Evolutionary conservation across 2,113 vertebrate genomes (phyloP).

Genomic region (Mugil cephalus): DNA sequence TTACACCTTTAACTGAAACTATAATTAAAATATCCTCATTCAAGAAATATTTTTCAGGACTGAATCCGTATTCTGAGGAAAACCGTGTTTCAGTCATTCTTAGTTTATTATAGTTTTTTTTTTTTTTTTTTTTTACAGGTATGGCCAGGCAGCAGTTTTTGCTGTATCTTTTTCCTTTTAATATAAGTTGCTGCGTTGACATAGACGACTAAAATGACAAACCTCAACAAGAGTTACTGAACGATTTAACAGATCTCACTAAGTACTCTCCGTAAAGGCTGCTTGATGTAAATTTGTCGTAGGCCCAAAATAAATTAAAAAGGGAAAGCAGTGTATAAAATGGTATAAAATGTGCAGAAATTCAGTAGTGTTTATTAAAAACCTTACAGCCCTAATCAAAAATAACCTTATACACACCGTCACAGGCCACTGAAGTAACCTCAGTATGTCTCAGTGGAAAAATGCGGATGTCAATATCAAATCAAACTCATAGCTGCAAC

Average conservation of each 20-base stretch:
- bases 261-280: neutral
- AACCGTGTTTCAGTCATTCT: conserved; percentile 5
- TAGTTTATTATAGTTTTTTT: conserved; percentile 5
- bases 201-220: too few relatives aligned
- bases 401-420: neutral
- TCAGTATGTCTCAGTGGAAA: too few relatives aligned
- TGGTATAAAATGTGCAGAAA: neutral
- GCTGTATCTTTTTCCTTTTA: neutral
- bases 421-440: neutral
- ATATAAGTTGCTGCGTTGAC: neutral
- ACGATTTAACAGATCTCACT: too few relatives aligned
- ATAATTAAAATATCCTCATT: conserved; percentile 81
- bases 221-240: too few relatives aligned
- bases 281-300: neutral
- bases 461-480: too few relatives aligned
- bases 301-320: neutral
- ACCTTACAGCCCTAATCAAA: too few relatives aligned
- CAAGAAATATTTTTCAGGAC: conserved; percentile 57
- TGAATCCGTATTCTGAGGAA: conserved; percentile 48
- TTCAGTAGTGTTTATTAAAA: neutral
- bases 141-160: too few relatives aligned
- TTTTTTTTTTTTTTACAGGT: too few relatives aligned
- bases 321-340: neutral
- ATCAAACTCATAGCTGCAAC: too few relatives aligned
- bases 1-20: conserved; percentile 79